Base-by-base conservation (phyloP, 2,113 vertebrate genomes). In the Limnothrissa miodon region DNA sequence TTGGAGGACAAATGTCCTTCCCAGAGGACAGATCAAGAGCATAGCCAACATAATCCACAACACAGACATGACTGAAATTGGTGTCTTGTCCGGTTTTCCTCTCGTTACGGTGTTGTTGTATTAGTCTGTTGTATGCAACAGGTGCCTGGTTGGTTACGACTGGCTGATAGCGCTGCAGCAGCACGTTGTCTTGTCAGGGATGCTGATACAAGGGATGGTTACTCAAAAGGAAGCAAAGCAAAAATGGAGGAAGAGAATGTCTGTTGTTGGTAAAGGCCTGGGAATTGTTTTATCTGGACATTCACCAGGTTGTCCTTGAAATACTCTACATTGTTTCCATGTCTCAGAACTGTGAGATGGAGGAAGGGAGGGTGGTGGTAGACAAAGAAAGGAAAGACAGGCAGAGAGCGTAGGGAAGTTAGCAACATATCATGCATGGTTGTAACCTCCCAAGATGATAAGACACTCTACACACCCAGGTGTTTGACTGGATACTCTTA, bases 251-350 rank as follows among this genome's bases (percentile, higher is more conserved):
- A 79, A 56, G 78, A 80, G 45, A 78, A 36, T 81, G 56, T 78
- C 86, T 92, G 87, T 89, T 92, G 91, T 91, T 88, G 82, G 83
- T 80, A 78, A 29, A 45, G 39, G 87, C 89, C 91, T 95, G 94
- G 93, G 93, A 95, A 93, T 87, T 87, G 86, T 91, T 94, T 95
- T 95, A 94, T 95, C 93, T 94, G 82, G 83, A 62, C 82, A 53
- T 84, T 82, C 85, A 62, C 82, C 85, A 82, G 88, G 81, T 85
- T 90, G 93, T 84, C 94, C 94, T 95, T 95, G 94, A 90, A 92
- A 94, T 95, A 89, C 81, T 92, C 92, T 85, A 93, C 92, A 93
- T 89, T 93, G 94, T 94, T 93, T 88, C 89, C 88, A 87, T 90
- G 87, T 91, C 84, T 89, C 44, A 80, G 88, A 80, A 85, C 90